Conservation (phyloP, 2,113 vertebrate species). For the Peucedramus taeniatus region DNA sequence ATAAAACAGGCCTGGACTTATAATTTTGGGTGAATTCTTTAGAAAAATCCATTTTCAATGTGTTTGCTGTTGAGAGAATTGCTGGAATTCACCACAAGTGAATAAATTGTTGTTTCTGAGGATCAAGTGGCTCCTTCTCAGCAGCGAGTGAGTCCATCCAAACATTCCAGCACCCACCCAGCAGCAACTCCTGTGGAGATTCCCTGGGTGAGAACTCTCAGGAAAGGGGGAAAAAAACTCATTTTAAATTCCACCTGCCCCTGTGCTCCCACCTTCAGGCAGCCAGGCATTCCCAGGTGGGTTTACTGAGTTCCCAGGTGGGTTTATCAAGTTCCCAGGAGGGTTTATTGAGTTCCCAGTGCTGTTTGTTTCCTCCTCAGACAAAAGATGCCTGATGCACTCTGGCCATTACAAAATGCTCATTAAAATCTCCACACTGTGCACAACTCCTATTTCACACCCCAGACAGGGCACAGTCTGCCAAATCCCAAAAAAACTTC, state of each 20-base stretch:
- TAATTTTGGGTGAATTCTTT: neutral
- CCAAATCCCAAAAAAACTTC: neutral
- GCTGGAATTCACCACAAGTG: neutral
- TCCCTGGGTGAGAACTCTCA: neutral
- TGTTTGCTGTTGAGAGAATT: neutral
- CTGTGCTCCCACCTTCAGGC: neutral
- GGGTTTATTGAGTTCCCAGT: rapidly evolving
- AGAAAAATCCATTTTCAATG: neutral
- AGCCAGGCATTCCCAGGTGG: neutral
- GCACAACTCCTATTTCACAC: neutral
- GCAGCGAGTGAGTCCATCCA: neutral
- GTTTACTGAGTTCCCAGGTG: neutral
- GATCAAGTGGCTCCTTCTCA: neutral
- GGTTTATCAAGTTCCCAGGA: no score
- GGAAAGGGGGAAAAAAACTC: neutral
- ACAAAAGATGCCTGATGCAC: neutral
- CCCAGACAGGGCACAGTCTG: neutral
- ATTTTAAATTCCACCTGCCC: neutral
- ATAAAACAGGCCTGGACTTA: neutral
- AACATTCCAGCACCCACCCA: neutral
- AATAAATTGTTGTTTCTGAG: neutral
- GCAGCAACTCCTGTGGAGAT: neutral
- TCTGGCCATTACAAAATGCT: neutral
- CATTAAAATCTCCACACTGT: neutral
- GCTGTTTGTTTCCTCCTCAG: neutral